A percentile compares a stretch with the other conserved stretches of the same genome.
phyloP scores from a whole-genome alignment of 2,888 invertebrate genomes.

The Eurois occulta region DNA sequence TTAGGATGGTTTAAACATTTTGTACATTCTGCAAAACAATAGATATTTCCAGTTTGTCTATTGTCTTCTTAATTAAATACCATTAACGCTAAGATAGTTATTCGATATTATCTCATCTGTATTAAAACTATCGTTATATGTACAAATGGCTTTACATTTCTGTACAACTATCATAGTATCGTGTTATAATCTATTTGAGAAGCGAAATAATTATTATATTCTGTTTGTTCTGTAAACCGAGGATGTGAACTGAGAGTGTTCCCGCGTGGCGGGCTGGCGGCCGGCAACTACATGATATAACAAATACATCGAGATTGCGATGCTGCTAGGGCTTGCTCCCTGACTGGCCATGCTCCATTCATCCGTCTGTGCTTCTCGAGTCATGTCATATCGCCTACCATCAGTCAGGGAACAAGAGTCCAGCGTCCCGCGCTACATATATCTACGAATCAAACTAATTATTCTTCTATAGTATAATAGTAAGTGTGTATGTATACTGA shows the following conservation, averaged over 20 bases:
- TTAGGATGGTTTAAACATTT: constrained; percentile 85
- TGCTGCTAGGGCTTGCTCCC: constrained; percentile 70
- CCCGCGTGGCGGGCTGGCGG: constrained; percentile 84
- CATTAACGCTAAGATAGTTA: constrained; percentile 88
- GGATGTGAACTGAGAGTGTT: constrained; percentile 85
- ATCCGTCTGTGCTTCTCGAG: constrained; percentile 8
- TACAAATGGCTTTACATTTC: constrained; percentile 87
- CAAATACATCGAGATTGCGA: constrained; percentile 89
- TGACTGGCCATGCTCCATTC: constrained; percentile 46
- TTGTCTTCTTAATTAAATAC: constrained; percentile 88
- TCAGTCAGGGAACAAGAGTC: constrained; percentile 70
- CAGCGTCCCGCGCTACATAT: constrained; percentile 85
- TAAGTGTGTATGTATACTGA: constrained; percentile 88
- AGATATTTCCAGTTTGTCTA: constrained; percentile 82
- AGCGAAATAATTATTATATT: constrained; percentile 81
- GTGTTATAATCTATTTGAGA: constrained; percentile 84
- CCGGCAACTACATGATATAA: constrained; percentile 88
- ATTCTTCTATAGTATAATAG: constrained; percentile 90
- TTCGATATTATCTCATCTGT: constrained; percentile 84
- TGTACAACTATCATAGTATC: constrained; percentile 88
- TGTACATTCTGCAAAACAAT: constrained; percentile 87
- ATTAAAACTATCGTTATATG: constrained; percentile 89
- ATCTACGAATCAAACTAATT: constrained; percentile 90
- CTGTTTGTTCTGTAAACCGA: constrained; percentile 82
- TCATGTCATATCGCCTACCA: constrained; percentile 15